These are phyloP conservation scores for Sebastes taczanowskii DNA, from an alignment of 2,797 vertebrate species.

Conservation along the genomic window DNA sequence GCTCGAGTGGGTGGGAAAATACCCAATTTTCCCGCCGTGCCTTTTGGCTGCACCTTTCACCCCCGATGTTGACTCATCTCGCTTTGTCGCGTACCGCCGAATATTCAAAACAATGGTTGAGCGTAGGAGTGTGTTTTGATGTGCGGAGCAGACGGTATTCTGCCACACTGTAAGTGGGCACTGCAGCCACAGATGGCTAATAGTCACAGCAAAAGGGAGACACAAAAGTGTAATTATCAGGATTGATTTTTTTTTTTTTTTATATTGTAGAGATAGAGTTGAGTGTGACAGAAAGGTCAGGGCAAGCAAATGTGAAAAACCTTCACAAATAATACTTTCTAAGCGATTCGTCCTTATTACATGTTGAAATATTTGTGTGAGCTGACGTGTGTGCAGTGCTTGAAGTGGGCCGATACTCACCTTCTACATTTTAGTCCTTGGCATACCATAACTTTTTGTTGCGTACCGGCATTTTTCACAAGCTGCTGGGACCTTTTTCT, in stretches of 20 bases:
- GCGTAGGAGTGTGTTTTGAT: conserved; percentile 54
- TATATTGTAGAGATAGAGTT: conserved; percentile 35
- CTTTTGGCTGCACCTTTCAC: conserved; percentile 53
- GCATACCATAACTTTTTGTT: no score
- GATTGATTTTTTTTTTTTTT: conserved; percentile 42
- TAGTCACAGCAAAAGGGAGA: conserved; percentile 47
- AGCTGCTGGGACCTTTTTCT: no score
- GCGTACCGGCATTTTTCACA: no score
- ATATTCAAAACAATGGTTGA: conserved; percentile 59
- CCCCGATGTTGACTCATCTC: conserved; percentile 64
- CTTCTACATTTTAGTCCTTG: no score
- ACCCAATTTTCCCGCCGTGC: conserved; percentile 48
- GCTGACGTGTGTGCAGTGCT: neutral
- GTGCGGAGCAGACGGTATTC: conserved; percentile 41
- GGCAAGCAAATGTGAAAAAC: conserved; percentile 35
- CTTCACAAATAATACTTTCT: conserved; percentile 22
- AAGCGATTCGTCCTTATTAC: conserved; percentile 14
- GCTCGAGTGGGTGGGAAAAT: conserved; percentile 68
- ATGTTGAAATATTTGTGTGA: conserved; percentile 8
- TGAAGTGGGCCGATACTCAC: no score
- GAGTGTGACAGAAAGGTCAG: conserved; percentile 50
- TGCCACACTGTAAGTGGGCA: conserved; percentile 44
- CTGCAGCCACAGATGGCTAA: conserved; percentile 57
- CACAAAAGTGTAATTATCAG: conserved; percentile 60
- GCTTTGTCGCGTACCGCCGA: conserved; percentile 57